Evolutionary conservation across 30 jellyfish, hydroid and myxozoan species (phyloP).

Genomic region (Rhopilema esculentum): DNA sequence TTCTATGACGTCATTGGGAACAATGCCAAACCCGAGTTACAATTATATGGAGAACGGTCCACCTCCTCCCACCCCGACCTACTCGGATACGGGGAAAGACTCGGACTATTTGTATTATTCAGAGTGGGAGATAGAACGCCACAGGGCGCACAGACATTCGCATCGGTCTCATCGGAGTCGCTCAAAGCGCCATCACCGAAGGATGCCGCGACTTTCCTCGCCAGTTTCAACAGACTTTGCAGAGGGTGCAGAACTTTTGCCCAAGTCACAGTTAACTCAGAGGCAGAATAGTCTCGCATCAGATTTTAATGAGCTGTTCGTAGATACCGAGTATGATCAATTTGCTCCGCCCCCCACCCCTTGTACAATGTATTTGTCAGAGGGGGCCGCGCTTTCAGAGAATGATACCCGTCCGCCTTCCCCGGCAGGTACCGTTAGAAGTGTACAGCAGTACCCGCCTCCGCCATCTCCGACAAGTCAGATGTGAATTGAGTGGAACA

Average conservation of each 20-base stretch:
- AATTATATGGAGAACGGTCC: slow-evolving; percentile 78
- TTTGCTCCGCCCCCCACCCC: slow-evolving; percentile 97
- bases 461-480: slow-evolving; percentile 99
- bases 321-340: slow-evolving; percentile 67
- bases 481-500: slow-evolving; percentile 29
- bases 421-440: slow-evolving; percentile 79
- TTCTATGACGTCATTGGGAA: slow-evolving; percentile 61
- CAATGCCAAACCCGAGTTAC: slow-evolving; percentile 40
- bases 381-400: slow-evolving; percentile 64
- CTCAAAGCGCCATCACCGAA: slow-evolving; percentile 66
- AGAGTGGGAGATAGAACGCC: slow-evolving; percentile 51
- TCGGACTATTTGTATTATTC: slow-evolving; percentile 65
- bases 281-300: slow-evolving; percentile 57
- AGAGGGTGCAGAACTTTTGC: slow-evolving; percentile 67
- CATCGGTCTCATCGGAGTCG: slow-evolving; percentile 69
- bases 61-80: slow-evolving; percentile 82
- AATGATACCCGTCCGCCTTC: slow-evolving; percentile 89
- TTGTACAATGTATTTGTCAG: slow-evolving; percentile 83
- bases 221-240: slow-evolving; percentile 58
- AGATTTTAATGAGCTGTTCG: slow-evolving; percentile 45
- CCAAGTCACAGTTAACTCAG: slow-evolving; percentile 59
- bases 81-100: slow-evolving; percentile 73
- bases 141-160: slow-evolving; percentile 62
- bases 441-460: slow-evolving; percentile 93
- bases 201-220: slow-evolving; percentile 64